Base-by-base conservation (phyloP, 2,797 vertebrate species). In the Enteromius fasciolatus region DNA sequence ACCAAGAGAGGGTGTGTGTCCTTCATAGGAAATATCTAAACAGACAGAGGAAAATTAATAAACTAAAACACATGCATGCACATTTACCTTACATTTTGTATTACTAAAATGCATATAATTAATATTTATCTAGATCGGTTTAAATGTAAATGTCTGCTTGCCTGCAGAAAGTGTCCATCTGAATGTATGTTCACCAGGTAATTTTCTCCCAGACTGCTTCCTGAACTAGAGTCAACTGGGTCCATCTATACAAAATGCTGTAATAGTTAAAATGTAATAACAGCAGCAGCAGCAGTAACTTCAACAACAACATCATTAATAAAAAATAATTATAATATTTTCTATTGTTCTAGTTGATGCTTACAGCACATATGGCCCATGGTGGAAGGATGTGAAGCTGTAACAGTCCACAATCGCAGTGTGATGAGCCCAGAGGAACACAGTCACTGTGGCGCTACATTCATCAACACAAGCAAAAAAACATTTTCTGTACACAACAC, bases 371-470 rank as follows among this genome's bases (percentile, higher is more conserved):
- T 86, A 98, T 96, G 85, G 95, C 95, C 82, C 96, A 95, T 0
- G 97, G 96, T 78, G 97, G 97, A 81, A 98, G 90, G 82, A 97
- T 89, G 76, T 98, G 97, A 81, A 96, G 95, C 80, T 87, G 94
- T 78, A 97, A 91, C 0, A 80, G 77, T 5, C 96, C 96, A 28
- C 96, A 97, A 36, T 96, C 94, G 81, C 97, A 98, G 64, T 91
- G 69, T 0, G 90, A 81, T 20, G 93, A 80, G 64, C 95, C 85
- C 9, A 90, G 73, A 23, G 89, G 33, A 28, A 92, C 76, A 87
- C 97, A 98, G 25, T 97, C 95, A 59, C 95, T 93, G 0, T 97
- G 97, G 61, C 97, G 94, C 97, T 97, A 86, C 41, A 67, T 82
- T 50, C 52, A 59, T 14, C 50, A 75, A 5, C 50, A 57, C 17